These are phyloP conservation scores for Pygoscelis adeliae DNA, from an alignment of 2,113 vertebrate species.

Conservation along the genomic window DNA sequence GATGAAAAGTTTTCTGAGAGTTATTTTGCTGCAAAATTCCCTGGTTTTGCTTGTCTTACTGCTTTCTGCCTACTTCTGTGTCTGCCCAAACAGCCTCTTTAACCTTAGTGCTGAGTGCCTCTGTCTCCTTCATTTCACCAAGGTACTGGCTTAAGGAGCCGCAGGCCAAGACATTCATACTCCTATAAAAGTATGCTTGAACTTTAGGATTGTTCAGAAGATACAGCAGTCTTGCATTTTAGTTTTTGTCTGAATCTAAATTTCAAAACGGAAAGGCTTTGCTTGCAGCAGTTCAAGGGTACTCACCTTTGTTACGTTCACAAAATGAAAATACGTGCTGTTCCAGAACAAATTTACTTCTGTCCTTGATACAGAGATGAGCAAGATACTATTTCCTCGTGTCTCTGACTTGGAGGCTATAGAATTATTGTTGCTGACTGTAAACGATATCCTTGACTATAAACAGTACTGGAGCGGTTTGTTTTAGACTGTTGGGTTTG, in stretches of 20 bases:
- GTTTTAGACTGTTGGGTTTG: neutral
- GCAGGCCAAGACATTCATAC: neutral
- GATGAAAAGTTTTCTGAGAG: neutral
- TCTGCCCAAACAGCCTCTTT: neutral
- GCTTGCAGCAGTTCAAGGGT: neutral
- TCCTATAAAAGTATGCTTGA: neutral
- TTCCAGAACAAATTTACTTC: neutral
- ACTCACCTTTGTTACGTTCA: neutral
- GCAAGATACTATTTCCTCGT: neutral
- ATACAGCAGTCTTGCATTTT: neutral
- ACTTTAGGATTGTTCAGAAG: neutral
- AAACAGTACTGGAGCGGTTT: neutral
- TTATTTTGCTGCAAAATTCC: neutral
- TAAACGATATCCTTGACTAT: neutral
- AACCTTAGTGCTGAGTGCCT: neutral
- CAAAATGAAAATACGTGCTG: neutral
- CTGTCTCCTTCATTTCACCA: neutral
- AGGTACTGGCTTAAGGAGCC: neutral
- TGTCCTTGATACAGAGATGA: conserved; percentile 15
- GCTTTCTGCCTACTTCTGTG: too few species aligned
- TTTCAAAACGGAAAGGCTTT: neutral
- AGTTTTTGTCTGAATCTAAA: neutral
- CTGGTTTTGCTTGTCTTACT: neutral
- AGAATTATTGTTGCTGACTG: neutral
- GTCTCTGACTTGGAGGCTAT: neutral